These are phyloP conservation scores for Drosophila setifemur DNA, from an alignment of 1,140 invertebrate genomes.

Conservation along the genomic window DNA sequence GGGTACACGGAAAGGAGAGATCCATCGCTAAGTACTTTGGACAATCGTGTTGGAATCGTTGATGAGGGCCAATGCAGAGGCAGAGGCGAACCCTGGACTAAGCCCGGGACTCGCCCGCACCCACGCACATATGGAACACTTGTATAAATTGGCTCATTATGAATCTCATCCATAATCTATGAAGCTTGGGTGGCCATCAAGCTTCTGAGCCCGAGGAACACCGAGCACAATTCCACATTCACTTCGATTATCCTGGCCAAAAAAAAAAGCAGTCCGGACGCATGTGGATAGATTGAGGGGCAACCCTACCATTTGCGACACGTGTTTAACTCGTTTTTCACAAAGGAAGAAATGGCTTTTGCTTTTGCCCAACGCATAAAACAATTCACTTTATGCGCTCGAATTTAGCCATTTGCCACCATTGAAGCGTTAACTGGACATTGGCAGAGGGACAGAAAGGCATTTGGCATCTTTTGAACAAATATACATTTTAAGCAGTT, in stretches of 20 bases:
- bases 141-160: conserved; percentile 81
- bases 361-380: conserved; percentile 52
- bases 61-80: conserved; percentile 47
- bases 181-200: conserved; percentile 67
- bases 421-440: conserved; percentile 67
- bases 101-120: conserved; percentile 1
- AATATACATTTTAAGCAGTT: conserved; percentile 76
- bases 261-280: conserved; percentile 5
- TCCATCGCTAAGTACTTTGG: conserved; percentile 40
- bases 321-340: conserved; percentile 80
- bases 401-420: conserved; percentile 76
- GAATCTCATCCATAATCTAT: conserved; percentile 80
- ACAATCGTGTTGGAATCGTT: conserved; percentile 58
- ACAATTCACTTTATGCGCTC: conserved; percentile 77
- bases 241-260: conserved; percentile 49
- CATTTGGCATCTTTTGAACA: neutral
- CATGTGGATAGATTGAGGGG: conserved; percentile 16
- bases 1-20: conserved; percentile 11
- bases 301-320: conserved; percentile 69
- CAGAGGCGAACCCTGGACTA: conserved; percentile 14
- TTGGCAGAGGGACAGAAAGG: neutral
- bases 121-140: conserved; percentile 52
- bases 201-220: conserved; percentile 24
- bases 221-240: conserved; percentile 30
- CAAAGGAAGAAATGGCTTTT: conserved; percentile 27